Percentiles rank a stretch among this genome's conserved stretches.
These are phyloP conservation scores for Platyrinchus mystaceus DNA, from an alignment of 2,797 vertebrate species.

Conservation along the genomic window DNA sequence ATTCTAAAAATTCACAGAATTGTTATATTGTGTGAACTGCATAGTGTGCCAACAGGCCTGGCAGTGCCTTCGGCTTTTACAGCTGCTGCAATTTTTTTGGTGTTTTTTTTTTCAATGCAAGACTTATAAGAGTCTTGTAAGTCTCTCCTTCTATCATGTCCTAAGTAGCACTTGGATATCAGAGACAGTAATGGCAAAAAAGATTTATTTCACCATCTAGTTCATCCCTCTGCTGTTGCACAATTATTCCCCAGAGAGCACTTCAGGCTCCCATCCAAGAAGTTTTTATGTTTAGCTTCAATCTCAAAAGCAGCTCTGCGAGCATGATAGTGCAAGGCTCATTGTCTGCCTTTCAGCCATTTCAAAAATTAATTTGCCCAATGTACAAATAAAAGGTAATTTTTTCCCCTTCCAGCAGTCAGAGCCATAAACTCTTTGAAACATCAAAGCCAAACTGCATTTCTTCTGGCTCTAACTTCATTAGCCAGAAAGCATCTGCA, in stretches of 20 bases:
- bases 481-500: conserved; percentile 46
- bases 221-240: conserved; percentile 48
- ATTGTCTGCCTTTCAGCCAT: conserved; percentile 55
- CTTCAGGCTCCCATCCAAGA: conserved; percentile 15
- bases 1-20: not conserved
- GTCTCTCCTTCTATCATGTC: not conserved
- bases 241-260: conserved; percentile 3
- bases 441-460: conserved; percentile 47
- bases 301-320: not conserved
- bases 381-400: conserved; percentile 45
- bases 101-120: not conserved
- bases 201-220: conserved; percentile 23
- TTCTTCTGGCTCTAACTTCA: conserved; percentile 47
- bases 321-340: conserved; percentile 34
- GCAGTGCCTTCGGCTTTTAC: not conserved
- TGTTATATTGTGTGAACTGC: not conserved
- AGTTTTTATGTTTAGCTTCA: conserved; percentile 27
- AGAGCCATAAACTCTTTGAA: not conserved
- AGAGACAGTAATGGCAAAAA: conserved; percentile 5
- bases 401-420: not conserved
- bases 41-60: not conserved
- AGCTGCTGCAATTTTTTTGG: not conserved
- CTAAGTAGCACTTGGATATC: conserved; percentile 20
- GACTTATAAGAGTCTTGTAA: not conserved
- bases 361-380: conserved; percentile 55